Percentiles rank a stretch among this genome's conserved stretches.
Evolutionary conservation across 2,888 invertebrate species (phyloP).

Genomic region (Cartodere bifasciata): DNA sequence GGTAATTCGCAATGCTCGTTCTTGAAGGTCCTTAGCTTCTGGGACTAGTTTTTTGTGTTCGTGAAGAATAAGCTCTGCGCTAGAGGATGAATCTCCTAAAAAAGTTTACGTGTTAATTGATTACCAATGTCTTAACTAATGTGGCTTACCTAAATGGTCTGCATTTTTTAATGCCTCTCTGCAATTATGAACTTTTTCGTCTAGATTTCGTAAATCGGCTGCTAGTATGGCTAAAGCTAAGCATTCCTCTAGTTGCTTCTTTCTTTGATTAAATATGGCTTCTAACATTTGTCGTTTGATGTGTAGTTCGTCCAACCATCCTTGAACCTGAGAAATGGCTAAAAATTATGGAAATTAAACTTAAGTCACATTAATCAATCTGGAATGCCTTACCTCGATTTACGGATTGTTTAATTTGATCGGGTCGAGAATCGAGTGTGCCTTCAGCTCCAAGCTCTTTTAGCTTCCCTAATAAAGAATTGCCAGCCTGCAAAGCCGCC

Average conservation of each 20-base stretch:
- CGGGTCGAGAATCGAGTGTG: constrained; percentile 62
- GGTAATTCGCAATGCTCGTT: constrained; percentile 61
- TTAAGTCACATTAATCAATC: neutral
- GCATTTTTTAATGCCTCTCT: constrained; percentile 43
- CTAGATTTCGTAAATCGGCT: constrained; percentile 54
- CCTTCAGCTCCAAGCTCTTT: constrained; percentile 62
- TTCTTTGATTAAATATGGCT: constrained; percentile 51
- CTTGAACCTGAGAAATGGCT: constrained; percentile 59
- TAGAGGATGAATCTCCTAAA: constrained; percentile 55
- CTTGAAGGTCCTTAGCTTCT: constrained; percentile 61
- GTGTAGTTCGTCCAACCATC: constrained; percentile 63
- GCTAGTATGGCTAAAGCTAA: constrained; percentile 60
- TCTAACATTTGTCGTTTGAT: constrained; percentile 62
- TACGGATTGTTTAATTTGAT: constrained; percentile 36
- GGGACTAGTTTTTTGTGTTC: constrained; percentile 55
- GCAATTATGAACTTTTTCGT: constrained; percentile 43
- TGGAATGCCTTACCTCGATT: constrained; percentile 32
- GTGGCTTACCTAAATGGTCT: constrained; percentile 41
- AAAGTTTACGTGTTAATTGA: constrained; percentile 11
- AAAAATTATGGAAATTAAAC: constrained; percentile 12
- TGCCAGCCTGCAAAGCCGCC: constrained; percentile 70
- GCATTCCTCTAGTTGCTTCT: constrained; percentile 66
- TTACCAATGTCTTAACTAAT: neutral
- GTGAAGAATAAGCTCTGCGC: constrained; percentile 52
- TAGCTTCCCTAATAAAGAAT: constrained; percentile 57